Percentiles rank a stretch among this genome's conserved stretches.
Conservation (phyloP, 2,797 vertebrate genomes). For the Anas bernieri region DNA sequence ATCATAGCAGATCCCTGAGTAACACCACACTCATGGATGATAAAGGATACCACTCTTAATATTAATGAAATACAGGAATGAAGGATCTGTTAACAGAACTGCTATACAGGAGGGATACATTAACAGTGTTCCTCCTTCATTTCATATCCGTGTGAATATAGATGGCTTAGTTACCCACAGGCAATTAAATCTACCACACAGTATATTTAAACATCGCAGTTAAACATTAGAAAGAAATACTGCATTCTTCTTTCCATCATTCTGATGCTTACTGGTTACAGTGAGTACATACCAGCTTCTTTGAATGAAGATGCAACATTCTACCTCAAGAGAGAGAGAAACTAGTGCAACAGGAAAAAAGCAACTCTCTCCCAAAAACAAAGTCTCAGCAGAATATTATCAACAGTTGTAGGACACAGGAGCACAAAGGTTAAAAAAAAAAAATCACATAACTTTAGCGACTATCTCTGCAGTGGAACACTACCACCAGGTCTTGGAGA, state of each 20-base stretch:
- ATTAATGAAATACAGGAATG: neutral
- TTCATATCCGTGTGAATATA: neutral
- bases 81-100: neutral
- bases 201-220: neutral
- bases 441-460: neutral
- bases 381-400: neutral
- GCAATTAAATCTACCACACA: neutral
- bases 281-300: neutral
- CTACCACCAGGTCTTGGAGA: neutral
- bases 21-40: neutral
- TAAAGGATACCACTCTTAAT: neutral
- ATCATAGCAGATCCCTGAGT: accelerated
- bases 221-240: neutral
- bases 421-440: neutral
- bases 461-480: neutral
- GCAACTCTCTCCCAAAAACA: neutral
- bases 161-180: neutral
- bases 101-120: neutral
- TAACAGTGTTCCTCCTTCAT: neutral
- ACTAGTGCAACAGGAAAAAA: neutral
- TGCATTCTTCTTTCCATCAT: neutral
- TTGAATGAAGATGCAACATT: neutral
- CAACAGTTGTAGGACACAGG: neutral
- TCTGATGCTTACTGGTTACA: neutral
- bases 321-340: neutral